These are phyloP conservation scores for Pteromalus puparum DNA, from an alignment of 1,140 invertebrate species.

Conservation along the genomic window DNA sequence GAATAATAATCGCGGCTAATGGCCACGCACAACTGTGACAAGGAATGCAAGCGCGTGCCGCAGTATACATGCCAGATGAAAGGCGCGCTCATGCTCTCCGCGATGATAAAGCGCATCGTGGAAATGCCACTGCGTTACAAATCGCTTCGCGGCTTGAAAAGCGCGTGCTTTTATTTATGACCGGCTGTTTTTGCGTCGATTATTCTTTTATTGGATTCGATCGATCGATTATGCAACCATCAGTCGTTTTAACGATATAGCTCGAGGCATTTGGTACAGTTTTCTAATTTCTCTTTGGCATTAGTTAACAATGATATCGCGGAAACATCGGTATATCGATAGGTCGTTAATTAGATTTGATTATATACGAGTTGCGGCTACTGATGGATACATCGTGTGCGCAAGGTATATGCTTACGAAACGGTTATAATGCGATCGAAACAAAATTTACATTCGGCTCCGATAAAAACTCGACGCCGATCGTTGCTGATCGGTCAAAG, in stretches of 20 bases:
- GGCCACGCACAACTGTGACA: constrained; percentile 17
- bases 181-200: no score
- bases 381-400: no score
- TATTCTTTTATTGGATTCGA: neutral
- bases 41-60: constrained; percentile 34
- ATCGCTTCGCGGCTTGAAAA: neutral
- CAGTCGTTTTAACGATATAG: no score
- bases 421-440: neutral
- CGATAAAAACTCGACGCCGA: neutral
- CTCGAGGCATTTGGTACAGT: no score
- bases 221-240: no score
- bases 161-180: constrained; percentile 34
- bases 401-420: neutral
- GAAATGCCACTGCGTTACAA: neutral
- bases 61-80: constrained; percentile 31
- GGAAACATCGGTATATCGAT: no score
- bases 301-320: no score
- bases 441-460: neutral
- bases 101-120: constrained; percentile 26
- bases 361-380: no score
- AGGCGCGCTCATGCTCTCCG: neutral
- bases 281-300: no score
- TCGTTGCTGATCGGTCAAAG: neutral
- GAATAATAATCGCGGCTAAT: constrained; percentile 59
- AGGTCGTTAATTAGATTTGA: no score